These are phyloP conservation scores for Amblyornis subalaris DNA, from an alignment of 2,113 vertebrate genomes.

Conservation along the genomic window DNA sequence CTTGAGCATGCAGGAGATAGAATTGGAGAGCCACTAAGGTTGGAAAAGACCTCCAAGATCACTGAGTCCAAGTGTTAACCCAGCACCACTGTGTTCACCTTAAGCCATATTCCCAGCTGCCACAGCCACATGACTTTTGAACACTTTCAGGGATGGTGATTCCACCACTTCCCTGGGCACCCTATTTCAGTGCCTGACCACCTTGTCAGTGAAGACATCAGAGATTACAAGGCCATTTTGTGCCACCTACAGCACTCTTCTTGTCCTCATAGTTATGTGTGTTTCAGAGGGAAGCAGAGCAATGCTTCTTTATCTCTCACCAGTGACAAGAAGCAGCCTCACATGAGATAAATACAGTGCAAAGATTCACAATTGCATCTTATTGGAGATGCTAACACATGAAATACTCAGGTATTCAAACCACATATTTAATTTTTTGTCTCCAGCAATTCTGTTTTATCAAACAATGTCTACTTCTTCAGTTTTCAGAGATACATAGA, in stretches of 20 bases:
- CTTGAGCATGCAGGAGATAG: background rate
- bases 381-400: background rate
- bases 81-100: background rate
- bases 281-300: background rate
- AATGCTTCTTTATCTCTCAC: background rate
- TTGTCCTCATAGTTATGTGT: accelerated
- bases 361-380: background rate
- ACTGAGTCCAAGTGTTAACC: background rate
- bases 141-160: background rate
- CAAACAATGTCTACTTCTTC: background rate
- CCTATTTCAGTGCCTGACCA: background rate
- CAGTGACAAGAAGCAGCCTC: background rate
- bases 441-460: background rate
- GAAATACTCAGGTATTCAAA: background rate
- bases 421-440: background rate
- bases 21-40: background rate
- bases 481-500: background rate
- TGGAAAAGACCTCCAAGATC: background rate
- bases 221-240: background rate
- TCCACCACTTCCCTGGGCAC: background rate
- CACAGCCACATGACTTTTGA: background rate
- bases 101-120: background rate
- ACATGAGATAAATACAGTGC: background rate
- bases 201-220: background rate
- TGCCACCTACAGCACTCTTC: background rate